These are phyloP conservation scores for Oeneis ivallda DNA, from an alignment of 2,888 invertebrate species.

Conservation along the genomic window DNA sequence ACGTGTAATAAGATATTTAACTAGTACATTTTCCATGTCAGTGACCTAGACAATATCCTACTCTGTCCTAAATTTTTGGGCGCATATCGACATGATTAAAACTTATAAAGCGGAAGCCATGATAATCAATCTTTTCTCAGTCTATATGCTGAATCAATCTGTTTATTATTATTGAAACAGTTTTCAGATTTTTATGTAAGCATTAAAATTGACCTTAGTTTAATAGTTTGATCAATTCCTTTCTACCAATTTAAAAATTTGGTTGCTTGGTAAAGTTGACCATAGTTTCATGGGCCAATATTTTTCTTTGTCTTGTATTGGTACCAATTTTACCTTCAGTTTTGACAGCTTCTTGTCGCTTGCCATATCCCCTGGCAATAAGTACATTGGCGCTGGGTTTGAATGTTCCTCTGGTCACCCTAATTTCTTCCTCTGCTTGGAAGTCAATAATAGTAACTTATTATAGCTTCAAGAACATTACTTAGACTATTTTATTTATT, in stretches of 20 bases:
- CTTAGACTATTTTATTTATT: background rate
- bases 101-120: background rate
- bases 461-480: background rate
- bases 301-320: background rate
- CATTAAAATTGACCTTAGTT: background rate
- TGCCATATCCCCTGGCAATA: slow-evolving; percentile 71
- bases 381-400: slow-evolving; percentile 68
- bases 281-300: slow-evolving; percentile 6
- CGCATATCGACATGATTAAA: background rate
- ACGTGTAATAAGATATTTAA: no score
- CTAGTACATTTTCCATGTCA: background rate
- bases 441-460: slow-evolving; percentile 44
- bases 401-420: slow-evolving; percentile 67
- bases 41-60: background rate
- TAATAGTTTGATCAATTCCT: background rate
- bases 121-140: slow-evolving; percentile 9
- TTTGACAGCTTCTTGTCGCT: slow-evolving; percentile 41
- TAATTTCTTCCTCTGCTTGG: slow-evolving; percentile 70
- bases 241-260: background rate
- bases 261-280: background rate
- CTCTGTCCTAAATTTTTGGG: background rate
- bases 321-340: slow-evolving; percentile 45
- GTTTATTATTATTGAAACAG: background rate
- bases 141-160: background rate
- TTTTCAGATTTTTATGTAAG: background rate